Conservation (phyloP, 2,888 invertebrate species). For the Zonitis immaculata region DNA sequence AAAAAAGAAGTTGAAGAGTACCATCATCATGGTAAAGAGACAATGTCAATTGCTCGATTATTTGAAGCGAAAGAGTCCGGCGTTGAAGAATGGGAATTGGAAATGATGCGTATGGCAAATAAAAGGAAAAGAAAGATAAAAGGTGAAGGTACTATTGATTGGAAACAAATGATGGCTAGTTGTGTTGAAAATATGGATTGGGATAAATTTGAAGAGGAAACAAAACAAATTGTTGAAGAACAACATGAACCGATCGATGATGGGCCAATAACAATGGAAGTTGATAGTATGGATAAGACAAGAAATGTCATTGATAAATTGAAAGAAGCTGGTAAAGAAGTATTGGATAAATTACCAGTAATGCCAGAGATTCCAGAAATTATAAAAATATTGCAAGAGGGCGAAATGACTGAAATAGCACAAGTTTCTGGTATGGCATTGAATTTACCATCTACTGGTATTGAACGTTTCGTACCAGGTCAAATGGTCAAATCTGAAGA, state of each 20-base stretch:
- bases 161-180: slow-evolving; percentile 42
- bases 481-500: slow-evolving; percentile 65
- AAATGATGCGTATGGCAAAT: slow-evolving; percentile 43
- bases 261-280: slow-evolving; percentile 47
- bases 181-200: slow-evolving; percentile 41
- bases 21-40: slow-evolving; percentile 45
- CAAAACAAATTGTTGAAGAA: slow-evolving; percentile 42
- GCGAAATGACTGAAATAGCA: slow-evolving; percentile 56
- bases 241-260: slow-evolving; percentile 45
- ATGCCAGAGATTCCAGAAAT: slow-evolving; percentile 61
- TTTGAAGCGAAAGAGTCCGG: slow-evolving; percentile 48
- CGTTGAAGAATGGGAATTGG: slow-evolving; percentile 44
- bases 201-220: slow-evolving; percentile 45
- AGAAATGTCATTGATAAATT: slow-evolving; percentile 59
- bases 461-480: slow-evolving; percentile 67
- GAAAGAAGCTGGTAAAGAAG: slow-evolving; percentile 50
- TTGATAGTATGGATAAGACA: slow-evolving; percentile 57
- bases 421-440: slow-evolving; percentile 59
- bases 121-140: slow-evolving; percentile 40
- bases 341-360: slow-evolving; percentile 56
- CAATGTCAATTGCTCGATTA: slow-evolving; percentile 58
- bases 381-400: slow-evolving; percentile 58
- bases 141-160: slow-evolving; percentile 42
- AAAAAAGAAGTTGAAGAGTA: slow-evolving; percentile 54
- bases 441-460: slow-evolving; percentile 53